These are phyloP conservation scores for Syritta pipiens DNA, from an alignment of 2,888 invertebrate genomes.

Conservation along the genomic window DNA sequence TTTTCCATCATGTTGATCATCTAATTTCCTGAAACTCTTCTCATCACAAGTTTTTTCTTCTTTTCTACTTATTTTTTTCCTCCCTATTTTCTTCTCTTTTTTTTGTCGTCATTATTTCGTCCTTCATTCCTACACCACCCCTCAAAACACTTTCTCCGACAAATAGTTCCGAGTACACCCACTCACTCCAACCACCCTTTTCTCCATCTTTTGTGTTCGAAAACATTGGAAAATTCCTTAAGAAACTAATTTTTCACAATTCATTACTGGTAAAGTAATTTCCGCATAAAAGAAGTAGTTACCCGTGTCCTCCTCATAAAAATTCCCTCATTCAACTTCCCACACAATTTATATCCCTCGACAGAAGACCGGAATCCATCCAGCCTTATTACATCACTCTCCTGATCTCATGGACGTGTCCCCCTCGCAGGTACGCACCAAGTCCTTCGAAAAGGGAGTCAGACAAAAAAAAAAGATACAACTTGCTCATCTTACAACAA, in stretches of 20 bases:
- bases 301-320: slow-evolving; percentile 7
- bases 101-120: no score
- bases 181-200: no score
- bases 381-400: slow-evolving; percentile 3
- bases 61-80: background rate
- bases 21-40: no score
- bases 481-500: slow-evolving; percentile 18
- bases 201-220: background rate
- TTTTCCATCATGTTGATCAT: no score
- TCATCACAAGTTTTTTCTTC: no score
- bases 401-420: background rate
- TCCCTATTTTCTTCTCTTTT: background rate
- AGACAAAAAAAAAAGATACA: slow-evolving; percentile 20
- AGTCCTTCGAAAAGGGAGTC: background rate
- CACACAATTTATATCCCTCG: slow-evolving; percentile 21
- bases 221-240: slow-evolving; percentile 1
- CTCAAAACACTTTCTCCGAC: no score
- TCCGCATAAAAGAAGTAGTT: slow-evolving; percentile 15
- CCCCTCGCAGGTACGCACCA: no score
- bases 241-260: slow-evolving; percentile 47
- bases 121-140: no score
- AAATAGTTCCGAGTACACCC: slow-evolving; percentile 5
- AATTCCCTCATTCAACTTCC: slow-evolving; percentile 37
- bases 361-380: slow-evolving; percentile 27
- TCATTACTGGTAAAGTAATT: slow-evolving; percentile 42